Base-by-base conservation (phyloP, 2,797 vertebrate species). In the Lacerta agilis region DNA sequence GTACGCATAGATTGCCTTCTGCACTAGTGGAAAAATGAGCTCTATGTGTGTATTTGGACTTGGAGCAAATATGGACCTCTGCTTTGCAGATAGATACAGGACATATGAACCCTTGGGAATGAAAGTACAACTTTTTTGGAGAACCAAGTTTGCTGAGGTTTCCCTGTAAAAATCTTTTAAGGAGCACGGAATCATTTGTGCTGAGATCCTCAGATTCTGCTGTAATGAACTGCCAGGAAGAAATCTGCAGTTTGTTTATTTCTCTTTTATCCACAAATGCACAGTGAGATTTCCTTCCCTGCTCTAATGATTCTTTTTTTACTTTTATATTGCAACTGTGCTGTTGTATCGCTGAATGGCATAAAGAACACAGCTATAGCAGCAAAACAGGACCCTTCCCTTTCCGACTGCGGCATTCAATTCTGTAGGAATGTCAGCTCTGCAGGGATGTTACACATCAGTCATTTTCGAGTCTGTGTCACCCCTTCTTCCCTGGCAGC, bases 71-170 rank as follows among this genome's bases (percentile, higher is more conserved):
- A 25, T 18, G 1, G 58, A 64, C 4, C 29, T 64, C 29, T 73
- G 29, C 38, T 45, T 17, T 45, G 9, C 33, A 11, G 7, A 7
- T 1, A 45, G 13, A 72, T 29, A 41, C 18, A 55, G 29, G 1
- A 18, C 3, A 45, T 23, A 72, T 20, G n/a, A 18, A 55, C 11
- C n/a, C 23, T 29, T 71, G 33, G 13, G 23, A 18, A 58, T 72
- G n/a, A 58, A 72, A 29, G 9, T 20, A 73, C 20, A 75, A 7
- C 43, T 41, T 58, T 73, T 23, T 11, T n/a, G 13, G 25, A 93
- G 33, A 92, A 92, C 79, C 81, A 92, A 79, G 33, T 94, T 93
- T 89, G 73, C 78, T 90, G 89, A 89, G 83, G 91, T 93, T 85
- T 90, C 49, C 8, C 87, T 76, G 86, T 93, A 73, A 91, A 95